Evolutionary conservation across 2,888 invertebrate species (phyloP).

Genomic region (Lasius fuliginosus): DNA sequence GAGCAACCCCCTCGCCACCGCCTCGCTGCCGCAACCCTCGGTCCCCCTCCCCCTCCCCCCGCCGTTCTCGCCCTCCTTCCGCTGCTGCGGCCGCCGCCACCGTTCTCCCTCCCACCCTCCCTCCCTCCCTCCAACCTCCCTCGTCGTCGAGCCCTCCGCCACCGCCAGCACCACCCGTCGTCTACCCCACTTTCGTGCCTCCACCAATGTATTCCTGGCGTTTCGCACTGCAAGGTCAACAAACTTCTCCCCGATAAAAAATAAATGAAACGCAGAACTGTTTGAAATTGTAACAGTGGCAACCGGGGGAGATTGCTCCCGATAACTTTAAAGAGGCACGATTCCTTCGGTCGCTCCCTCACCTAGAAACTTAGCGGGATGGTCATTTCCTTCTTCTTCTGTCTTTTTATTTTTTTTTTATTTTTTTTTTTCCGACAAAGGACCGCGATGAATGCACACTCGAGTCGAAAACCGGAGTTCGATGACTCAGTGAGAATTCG

Average conservation of each 20-base stretch:
- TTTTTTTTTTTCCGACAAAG: background rate
- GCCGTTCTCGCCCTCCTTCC: slow-evolving; percentile 9
- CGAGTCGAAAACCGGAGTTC: slow-evolving; percentile 21
- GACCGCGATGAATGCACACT: background rate
- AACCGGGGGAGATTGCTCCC: slow-evolving; percentile 73
- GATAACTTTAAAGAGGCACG: slow-evolving; percentile 76
- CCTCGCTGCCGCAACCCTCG: slow-evolving; percentile 51
- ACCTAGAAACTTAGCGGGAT: slow-evolving; percentile 45
- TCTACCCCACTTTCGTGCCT: slow-evolving; percentile 80
- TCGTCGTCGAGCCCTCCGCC: slow-evolving; percentile 32
- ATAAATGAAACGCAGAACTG: slow-evolving; percentile 79
- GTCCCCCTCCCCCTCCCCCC: slow-evolving; percentile 41
- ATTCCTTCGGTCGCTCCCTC: slow-evolving; percentile 65
- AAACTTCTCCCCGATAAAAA: slow-evolving; percentile 81
- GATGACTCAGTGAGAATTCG: slow-evolving; percentile 15
- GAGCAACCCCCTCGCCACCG: slow-evolving; percentile 60
- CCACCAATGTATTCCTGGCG: slow-evolving; percentile 80
- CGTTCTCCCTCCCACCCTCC: slow-evolving; percentile 18
- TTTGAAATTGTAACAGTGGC: slow-evolving; percentile 81
- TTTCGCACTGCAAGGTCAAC: slow-evolving; percentile 82
- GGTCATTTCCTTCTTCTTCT: slow-evolving; percentile 35
- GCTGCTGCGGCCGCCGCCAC: slow-evolving; percentile 25
- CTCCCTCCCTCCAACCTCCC: slow-evolving; percentile 7
- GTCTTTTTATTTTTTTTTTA: too few species aligned
- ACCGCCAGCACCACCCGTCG: slow-evolving; percentile 66